Evolutionary conservation across 1,140 invertebrate genomes (phyloP).

Genomic region (Heliothis subflexa): DNA sequence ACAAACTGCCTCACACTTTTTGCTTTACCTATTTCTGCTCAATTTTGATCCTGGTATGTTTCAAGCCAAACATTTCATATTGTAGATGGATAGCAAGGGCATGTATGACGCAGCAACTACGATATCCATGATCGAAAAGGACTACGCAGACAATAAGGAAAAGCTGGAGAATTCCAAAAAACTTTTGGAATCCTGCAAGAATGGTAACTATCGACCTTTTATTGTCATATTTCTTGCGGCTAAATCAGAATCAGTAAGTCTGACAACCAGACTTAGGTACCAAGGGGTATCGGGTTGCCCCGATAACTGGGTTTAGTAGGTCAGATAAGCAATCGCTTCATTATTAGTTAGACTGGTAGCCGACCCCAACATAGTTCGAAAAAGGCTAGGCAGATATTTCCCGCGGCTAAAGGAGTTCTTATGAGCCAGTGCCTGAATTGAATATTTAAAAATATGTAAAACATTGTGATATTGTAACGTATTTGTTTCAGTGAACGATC

Average conservation of each 20-base stretch:
- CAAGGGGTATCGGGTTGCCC: too few species aligned
- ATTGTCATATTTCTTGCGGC: too few species aligned
- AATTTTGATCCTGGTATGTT: too few species aligned
- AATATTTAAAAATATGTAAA: not conserved
- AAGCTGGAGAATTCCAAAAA: conserved; percentile 69
- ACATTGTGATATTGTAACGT: not conserved
- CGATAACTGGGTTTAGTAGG: too few species aligned
- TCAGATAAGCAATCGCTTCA: too few species aligned
- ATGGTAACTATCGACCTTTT: conserved; percentile 47
- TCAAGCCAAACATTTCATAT: conserved; percentile 1
- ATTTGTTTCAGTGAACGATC: conserved; percentile 68
- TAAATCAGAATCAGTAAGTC: conserved; percentile 44
- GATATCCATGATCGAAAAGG: conserved; percentile 57
- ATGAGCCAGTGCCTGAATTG: too few species aligned
- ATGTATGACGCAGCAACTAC: conserved; percentile 66
- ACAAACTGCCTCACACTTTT: too few species aligned
- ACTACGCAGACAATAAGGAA: conserved; percentile 57
- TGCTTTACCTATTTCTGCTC: not conserved
- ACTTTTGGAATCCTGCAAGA: conserved; percentile 66
- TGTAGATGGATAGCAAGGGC: conserved; percentile 73
- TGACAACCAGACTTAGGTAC: too few species aligned
- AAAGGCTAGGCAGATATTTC: too few species aligned
- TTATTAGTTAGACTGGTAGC: too few species aligned
- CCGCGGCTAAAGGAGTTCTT: too few species aligned
- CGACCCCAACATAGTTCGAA: too few species aligned